Conservation (phyloP, 2,888 invertebrate species). For the Apomyelois bistriatella region DNA sequence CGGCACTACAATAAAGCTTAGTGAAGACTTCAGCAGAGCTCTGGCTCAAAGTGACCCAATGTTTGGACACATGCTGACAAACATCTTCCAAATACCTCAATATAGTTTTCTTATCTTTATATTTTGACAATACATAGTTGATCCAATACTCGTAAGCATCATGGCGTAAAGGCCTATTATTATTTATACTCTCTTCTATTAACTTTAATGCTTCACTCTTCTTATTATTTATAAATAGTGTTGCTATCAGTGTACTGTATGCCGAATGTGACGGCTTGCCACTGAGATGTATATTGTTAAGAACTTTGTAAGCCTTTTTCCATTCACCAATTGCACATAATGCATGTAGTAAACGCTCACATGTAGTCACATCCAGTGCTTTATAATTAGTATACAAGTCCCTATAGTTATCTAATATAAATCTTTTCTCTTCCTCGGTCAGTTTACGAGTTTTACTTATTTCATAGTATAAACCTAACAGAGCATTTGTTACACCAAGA, state of each 20-base stretch:
- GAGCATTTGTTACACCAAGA: conserved; percentile 78
- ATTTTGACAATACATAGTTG: conserved; percentile 59
- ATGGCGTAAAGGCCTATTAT: conserved; percentile 60
- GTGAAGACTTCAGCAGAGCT: conserved; percentile 45
- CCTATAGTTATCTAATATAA: conserved; percentile 76
- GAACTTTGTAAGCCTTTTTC: conserved; percentile 80
- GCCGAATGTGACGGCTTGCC: conserved; percentile 62
- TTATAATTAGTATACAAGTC: conserved; percentile 73
- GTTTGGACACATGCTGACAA: conserved; percentile 73
- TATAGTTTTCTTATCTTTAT: conserved; percentile 50
- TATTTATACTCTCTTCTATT: conserved; percentile 75
- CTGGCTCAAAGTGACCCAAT: conserved; percentile 54
- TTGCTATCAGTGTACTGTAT: conserved; percentile 75
- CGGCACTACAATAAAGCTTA: conserved; percentile 42
- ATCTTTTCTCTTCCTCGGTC: conserved; percentile 64
- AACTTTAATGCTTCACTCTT: conserved; percentile 80
- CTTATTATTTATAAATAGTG: conserved; percentile 81
- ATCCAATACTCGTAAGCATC: conserved; percentile 77
- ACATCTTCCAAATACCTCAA: conserved; percentile 76
- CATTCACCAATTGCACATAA: conserved; percentile 83
- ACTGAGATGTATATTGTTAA: conserved; percentile 79
- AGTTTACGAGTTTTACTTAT: conserved; percentile 44
- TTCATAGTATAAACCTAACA: conserved; percentile 76
- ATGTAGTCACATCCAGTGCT: conserved; percentile 80
- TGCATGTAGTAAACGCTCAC: conserved; percentile 81